These are phyloP conservation scores for Meleagris gallopavo DNA, from an alignment of 2,113 vertebrate genomes.

Conservation along the genomic window DNA sequence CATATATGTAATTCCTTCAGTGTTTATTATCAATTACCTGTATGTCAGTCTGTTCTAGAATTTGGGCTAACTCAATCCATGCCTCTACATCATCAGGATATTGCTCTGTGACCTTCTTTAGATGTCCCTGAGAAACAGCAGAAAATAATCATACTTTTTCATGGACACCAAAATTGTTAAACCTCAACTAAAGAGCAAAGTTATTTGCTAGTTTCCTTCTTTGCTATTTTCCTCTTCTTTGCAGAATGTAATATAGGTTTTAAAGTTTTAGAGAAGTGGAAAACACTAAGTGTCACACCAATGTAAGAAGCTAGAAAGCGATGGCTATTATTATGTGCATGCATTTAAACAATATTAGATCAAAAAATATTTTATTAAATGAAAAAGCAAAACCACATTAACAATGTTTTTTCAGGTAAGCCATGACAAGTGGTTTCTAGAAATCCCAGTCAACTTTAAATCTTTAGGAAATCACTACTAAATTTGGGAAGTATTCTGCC, in stretches of 20 bases:
- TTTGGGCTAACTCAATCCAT: conserved; percentile 98
- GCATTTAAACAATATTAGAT: neutral
- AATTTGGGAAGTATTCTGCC: neutral
- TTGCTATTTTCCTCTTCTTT: neutral
- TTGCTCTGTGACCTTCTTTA: conserved; percentile 98
- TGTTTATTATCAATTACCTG: conserved; percentile 77
- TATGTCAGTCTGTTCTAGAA: conserved; percentile 98
- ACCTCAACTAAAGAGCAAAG: neutral
- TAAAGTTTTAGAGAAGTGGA: neutral
- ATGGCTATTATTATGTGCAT: neutral
- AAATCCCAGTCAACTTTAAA: neutral
- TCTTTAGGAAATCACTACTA: neutral
- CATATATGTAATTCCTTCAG: neutral
- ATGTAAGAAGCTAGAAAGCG: neutral
- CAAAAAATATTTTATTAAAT: neutral
- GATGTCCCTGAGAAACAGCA: conserved; percentile 86
- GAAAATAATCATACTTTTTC: neutral
- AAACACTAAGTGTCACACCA: neutral
- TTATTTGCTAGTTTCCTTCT: neutral
- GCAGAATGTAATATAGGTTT: neutral
- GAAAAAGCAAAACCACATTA: neutral
- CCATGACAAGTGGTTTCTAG: neutral
- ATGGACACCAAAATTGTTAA: neutral
- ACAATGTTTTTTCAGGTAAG: neutral
- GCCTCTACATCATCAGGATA: conserved; percentile 98